Evolutionary conservation across 2,888 invertebrate species (phyloP).

Genomic region (Drosophila seclusa): DNA sequence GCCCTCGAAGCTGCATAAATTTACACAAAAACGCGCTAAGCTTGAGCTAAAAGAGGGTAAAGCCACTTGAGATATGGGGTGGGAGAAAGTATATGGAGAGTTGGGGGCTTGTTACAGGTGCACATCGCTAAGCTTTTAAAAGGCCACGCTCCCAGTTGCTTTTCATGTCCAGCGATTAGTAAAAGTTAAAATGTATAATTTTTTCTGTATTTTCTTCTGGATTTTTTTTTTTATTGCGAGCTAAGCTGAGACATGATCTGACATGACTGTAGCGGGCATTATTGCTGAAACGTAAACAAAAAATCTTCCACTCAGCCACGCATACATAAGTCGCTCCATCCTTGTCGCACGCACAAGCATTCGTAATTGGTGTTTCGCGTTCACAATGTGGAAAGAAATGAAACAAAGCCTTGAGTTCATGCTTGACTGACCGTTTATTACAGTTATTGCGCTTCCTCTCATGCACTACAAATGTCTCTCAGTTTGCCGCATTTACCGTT

Average conservation of each 20-base stretch:
- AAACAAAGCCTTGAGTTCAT: neutral
- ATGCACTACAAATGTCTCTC: neutral
- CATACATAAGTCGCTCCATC: slow-evolving; percentile 8
- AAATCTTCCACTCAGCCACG: slow-evolving; percentile 22
- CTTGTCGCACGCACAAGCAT: slow-evolving; percentile 3
- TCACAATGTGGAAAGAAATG: neutral
- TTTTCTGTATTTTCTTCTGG: slow-evolving; percentile 38
- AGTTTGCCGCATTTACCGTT: neutral
- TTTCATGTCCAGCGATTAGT: slow-evolving; percentile 60
- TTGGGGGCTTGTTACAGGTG: slow-evolving; percentile 54
- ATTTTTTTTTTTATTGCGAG: slow-evolving; percentile 5
- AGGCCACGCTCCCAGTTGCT: slow-evolving; percentile 53
- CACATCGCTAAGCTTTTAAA: slow-evolving; percentile 68
- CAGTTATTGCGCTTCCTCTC: neutral
- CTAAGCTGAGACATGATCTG: slow-evolving; percentile 30
- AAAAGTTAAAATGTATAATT: slow-evolving; percentile 34
- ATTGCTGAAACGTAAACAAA: slow-evolving; percentile 22
- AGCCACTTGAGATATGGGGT: neutral
- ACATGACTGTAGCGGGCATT: slow-evolving; percentile 28
- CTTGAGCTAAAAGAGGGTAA: slow-evolving; percentile 32
- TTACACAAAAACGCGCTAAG: slow-evolving; percentile 72
- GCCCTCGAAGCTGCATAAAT: slow-evolving; percentile 79
- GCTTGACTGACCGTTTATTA: neutral
- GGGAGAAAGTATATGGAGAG: neutral
- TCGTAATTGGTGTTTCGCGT: neutral